A percentile compares a stretch with the other conserved stretches of the same genome.
These are phyloP conservation scores for Eristalinus aeneus DNA, from an alignment of 2,888 invertebrate species.

Conservation along the genomic window DNA sequence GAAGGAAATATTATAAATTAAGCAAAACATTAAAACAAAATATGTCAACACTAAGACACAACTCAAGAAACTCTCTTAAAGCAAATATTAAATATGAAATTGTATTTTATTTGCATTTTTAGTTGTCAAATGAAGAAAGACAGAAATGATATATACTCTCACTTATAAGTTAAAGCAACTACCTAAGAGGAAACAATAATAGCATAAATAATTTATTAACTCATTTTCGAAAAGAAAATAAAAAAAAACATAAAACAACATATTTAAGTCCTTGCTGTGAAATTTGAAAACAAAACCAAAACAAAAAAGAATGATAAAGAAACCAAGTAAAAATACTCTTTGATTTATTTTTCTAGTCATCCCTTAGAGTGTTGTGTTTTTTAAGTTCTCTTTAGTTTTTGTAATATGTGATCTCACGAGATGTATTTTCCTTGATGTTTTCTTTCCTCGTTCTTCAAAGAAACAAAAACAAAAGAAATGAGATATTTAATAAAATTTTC, in stretches of 20 bases:
- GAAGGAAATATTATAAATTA: constrained; percentile 17
- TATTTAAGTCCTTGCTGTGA: constrained; percentile 72
- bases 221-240: constrained; percentile 25
- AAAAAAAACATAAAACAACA: constrained; percentile 40
- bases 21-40: constrained; percentile 43
- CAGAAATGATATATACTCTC: constrained; percentile 48
- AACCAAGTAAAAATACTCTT: constrained; percentile 14
- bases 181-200: constrained; percentile 68
- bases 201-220: constrained; percentile 63
- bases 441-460: neutral
- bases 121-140: constrained; percentile 13
- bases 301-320: constrained; percentile 17
- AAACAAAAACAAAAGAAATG: neutral
- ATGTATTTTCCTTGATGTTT: constrained; percentile 48
- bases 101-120: constrained; percentile 43
- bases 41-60: constrained; percentile 30
- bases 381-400: constrained; percentile 23
- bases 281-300: constrained; percentile 53
- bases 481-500: constrained; percentile 70
- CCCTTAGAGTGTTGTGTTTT: constrained; percentile 33
- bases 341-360: constrained; percentile 61
- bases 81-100: constrained; percentile 14
- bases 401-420: constrained; percentile 60
- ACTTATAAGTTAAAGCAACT: constrained; percentile 62
- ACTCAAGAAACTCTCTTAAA: constrained; percentile 65